A percentile compares a stretch with the other conserved stretches of the same genome.
phyloP scores from a whole-genome alignment of 2,888 invertebrate species.

The Nasonovia ribisnigri region DNA sequence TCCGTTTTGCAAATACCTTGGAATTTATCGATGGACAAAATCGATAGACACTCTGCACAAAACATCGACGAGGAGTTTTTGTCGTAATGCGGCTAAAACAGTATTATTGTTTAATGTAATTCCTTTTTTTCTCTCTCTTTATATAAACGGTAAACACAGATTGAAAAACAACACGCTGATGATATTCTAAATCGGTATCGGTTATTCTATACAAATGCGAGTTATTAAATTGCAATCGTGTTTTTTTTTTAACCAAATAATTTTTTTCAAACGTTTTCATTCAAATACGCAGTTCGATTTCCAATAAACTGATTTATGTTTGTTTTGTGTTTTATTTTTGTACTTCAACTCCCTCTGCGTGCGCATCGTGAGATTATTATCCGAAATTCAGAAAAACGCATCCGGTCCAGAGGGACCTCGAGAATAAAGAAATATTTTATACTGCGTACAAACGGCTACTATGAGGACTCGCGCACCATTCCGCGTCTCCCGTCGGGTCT shows the following conservation, averaged over 20 bases:
- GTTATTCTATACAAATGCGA: neutral
- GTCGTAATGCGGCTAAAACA: neutral
- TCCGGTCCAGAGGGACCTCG: neutral
- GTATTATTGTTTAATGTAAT: neutral
- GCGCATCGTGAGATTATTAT: neutral
- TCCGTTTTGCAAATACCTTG: neutral
- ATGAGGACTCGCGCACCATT: neutral
- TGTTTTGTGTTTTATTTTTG: neutral
- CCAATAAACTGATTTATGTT: neutral
- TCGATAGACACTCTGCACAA: neutral
- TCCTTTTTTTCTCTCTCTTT: neutral
- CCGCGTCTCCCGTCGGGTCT: neutral
- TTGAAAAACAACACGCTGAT: neutral
- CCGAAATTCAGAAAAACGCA: neutral
- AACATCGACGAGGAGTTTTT: neutral
- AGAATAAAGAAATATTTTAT: neutral
- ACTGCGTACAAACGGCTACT: neutral
- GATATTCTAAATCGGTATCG: neutral
- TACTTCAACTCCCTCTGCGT: neutral
- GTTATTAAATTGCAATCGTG: neutral
- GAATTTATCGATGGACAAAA: slow-evolving; percentile 1
- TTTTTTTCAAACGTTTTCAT: neutral
- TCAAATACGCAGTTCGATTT: neutral
- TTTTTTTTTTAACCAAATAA: neutral
- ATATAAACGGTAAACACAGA: neutral